phyloP scores from a whole-genome alignment of 2,797 vertebrate species.

The Valencia hispanica region DNA sequence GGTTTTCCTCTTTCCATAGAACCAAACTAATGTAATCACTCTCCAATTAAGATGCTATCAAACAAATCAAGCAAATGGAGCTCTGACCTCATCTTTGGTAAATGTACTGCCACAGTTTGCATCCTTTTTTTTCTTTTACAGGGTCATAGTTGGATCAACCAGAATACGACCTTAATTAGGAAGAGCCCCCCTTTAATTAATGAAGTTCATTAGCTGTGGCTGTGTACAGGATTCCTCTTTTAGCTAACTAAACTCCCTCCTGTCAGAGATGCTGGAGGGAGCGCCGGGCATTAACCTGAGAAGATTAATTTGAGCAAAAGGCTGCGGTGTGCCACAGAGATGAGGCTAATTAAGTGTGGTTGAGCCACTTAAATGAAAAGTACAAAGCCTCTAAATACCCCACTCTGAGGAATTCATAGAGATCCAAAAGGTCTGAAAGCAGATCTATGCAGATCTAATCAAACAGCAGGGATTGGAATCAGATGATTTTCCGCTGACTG shows the following conservation, averaged over 20 bases:
- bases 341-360: constrained; percentile 69
- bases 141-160: constrained; percentile 62
- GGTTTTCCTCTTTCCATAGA: neutral
- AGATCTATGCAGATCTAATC: constrained; percentile 7
- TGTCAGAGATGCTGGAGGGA: constrained; percentile 54
- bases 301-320: constrained; percentile 69
- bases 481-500: neutral
- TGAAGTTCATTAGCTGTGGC: constrained; percentile 68
- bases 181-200: constrained; percentile 73
- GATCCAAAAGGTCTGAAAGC: constrained; percentile 12
- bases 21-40: constrained; percentile 25
- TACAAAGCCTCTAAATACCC: neutral
- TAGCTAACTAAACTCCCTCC: constrained; percentile 71
- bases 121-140: constrained; percentile 61
- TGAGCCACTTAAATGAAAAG: constrained; percentile 53
- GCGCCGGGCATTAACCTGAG: constrained; percentile 58
- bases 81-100: constrained; percentile 27
- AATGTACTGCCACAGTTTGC: constrained; percentile 33
- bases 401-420: constrained; percentile 4
- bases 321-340: constrained; percentile 29
- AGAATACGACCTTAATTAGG: constrained; percentile 74
- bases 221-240: constrained; percentile 60
- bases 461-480: neutral
- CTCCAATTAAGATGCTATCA: constrained; percentile 12
- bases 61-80: constrained; percentile 28